Percentiles rank a stretch among this genome's conserved stretches.
Conservation (phyloP, 2,888 invertebrate species). For the Pollenia labialis region DNA sequence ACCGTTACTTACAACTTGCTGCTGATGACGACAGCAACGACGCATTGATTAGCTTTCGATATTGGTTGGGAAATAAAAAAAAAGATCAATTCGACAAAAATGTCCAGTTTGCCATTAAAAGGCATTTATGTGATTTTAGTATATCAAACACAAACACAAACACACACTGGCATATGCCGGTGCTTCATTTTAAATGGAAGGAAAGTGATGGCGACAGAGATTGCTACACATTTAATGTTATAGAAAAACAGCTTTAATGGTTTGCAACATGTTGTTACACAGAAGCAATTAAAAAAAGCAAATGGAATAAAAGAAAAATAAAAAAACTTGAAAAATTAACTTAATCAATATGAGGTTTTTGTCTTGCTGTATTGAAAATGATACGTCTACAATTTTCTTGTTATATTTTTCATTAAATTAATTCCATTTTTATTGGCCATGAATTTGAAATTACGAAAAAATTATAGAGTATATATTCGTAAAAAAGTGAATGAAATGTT, state of each 20-base stretch:
- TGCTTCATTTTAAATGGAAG: constrained; percentile 40
- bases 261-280: constrained; percentile 42
- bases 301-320: neutral
- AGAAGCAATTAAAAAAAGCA: constrained; percentile 38
- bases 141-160: neutral
- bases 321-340: constrained; percentile 11
- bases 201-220: constrained; percentile 66
- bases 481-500: neutral
- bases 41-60: constrained; percentile 71
- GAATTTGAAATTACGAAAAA: constrained; percentile 13
- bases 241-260: constrained; percentile 19
- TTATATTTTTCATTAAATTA: constrained; percentile 9
- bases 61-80: constrained; percentile 49
- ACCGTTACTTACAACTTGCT: constrained; percentile 49
- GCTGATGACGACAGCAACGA: constrained; percentile 54
- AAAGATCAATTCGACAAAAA: constrained; percentile 32
- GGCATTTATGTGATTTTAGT: neutral
- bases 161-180: neutral
- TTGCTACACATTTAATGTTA: constrained; percentile 48
- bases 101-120: constrained; percentile 40
- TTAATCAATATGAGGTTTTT: constrained; percentile 34
- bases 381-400: constrained; percentile 13
- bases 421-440: constrained; percentile 53
- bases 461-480: neutral
- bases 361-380: neutral